Percentiles rank a stretch among this genome's conserved stretches.
Conservation (phyloP, 2,113 vertebrate species). For the Donacobius atricapilla region DNA sequence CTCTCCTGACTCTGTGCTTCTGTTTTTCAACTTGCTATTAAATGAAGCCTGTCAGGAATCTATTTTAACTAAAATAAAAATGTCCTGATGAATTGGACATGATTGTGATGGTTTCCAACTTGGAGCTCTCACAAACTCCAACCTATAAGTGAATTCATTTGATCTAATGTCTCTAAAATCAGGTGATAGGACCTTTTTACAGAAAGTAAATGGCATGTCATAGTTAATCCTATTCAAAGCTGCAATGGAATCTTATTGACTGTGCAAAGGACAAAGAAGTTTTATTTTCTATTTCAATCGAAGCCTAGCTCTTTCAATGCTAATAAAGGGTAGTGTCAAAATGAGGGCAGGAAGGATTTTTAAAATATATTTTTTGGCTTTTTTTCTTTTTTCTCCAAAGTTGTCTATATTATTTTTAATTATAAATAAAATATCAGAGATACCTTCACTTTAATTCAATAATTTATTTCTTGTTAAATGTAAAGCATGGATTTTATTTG, state of each 20-base stretch:
- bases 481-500: background rate
- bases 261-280: background rate
- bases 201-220: slow-evolving; percentile 13
- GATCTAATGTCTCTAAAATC: slow-evolving; percentile 44
- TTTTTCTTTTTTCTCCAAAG: background rate
- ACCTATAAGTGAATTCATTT: slow-evolving; percentile 35
- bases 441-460: background rate
- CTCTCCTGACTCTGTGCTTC: background rate
- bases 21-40: slow-evolving; percentile 33
- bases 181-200: slow-evolving; percentile 43
- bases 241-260: background rate
- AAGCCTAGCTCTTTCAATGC: background rate
- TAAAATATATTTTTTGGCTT: background rate
- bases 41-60: slow-evolving; percentile 31
- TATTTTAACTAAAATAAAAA: slow-evolving; percentile 28
- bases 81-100: background rate
- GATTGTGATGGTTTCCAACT: slow-evolving; percentile 15
- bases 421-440: background rate
- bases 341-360: background rate
- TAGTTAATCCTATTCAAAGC: slow-evolving; percentile 38
- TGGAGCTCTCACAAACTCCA: background rate
- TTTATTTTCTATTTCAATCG: slow-evolving; percentile 4
- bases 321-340: background rate
- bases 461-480: background rate
- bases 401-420: background rate